Conservation (phyloP, 2,113 vertebrate species). For the Lophura nycthemera region DNA sequence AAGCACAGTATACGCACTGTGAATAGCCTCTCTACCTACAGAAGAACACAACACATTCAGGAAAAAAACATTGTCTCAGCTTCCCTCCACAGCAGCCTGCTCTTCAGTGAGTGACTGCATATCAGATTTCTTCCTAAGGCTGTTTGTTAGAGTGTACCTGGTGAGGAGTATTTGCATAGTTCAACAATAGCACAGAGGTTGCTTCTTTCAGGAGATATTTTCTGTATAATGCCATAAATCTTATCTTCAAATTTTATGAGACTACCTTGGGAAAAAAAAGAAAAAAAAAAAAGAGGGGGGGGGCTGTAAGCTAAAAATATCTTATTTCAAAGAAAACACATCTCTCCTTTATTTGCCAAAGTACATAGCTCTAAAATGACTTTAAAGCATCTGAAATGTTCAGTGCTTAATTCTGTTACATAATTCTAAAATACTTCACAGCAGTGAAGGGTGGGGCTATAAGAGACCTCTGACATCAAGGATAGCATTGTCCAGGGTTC, state of each 20-base stretch:
- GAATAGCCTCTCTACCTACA: fast-evolving
- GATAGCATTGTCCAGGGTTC: no score
- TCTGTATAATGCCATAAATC: background rate
- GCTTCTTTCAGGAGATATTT: background rate
- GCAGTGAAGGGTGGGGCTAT: no score
- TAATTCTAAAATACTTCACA: background rate
- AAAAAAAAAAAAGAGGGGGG: background rate
- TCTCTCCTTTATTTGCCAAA: background rate
- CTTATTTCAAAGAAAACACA: background rate
- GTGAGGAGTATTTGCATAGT: background rate
- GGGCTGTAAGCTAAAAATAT: background rate
- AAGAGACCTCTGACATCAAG: no score
- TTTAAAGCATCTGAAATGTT: background rate
- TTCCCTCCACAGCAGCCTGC: background rate
- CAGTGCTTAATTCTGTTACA: background rate
- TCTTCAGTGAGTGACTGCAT: fast-evolving
- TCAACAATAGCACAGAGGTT: background rate
- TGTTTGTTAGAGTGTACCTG: background rate
- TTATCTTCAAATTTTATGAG: background rate
- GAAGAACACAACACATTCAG: background rate
- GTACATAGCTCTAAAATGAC: background rate
- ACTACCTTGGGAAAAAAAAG: background rate
- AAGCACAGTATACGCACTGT: background rate
- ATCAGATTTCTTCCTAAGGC: background rate
- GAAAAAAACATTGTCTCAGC: background rate